These are phyloP conservation scores for Gadopsis marmoratus DNA, from an alignment of 2,797 vertebrate genomes.

Conservation along the genomic window DNA sequence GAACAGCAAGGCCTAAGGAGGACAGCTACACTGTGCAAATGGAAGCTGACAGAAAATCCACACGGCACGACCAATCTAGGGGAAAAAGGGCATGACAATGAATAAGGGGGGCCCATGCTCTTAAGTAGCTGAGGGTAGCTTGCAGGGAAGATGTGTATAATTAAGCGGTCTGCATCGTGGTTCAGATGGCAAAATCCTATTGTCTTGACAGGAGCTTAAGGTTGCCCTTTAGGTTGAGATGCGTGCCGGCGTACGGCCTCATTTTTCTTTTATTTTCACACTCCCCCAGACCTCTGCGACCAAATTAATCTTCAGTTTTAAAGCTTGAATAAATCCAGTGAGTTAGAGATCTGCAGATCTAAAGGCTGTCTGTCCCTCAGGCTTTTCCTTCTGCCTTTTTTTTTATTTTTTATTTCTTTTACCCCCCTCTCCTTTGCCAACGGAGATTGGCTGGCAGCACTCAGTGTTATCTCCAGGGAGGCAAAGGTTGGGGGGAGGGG, in stretches of 20 bases:
- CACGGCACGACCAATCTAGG: constrained; percentile 69
- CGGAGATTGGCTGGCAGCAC: constrained; percentile 85
- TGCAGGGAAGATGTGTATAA: constrained; percentile 81
- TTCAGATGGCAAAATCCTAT: constrained; percentile 84
- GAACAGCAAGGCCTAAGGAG: constrained; percentile 58
- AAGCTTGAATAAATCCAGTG: constrained; percentile 86
- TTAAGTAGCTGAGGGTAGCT: constrained; percentile 73
- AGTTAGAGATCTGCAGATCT: constrained; percentile 84
- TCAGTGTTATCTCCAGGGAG: constrained; percentile 86
- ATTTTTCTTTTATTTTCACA: constrained; percentile 60
- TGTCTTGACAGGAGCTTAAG: constrained; percentile 87
- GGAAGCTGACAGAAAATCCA: constrained; percentile 84
- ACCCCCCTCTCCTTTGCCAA: constrained; percentile 73
- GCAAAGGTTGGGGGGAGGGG: constrained; percentile 84
- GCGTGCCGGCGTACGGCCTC: constrained; percentile 57
- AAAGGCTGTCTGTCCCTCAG: constrained; percentile 81
- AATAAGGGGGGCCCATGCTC: constrained; percentile 68
- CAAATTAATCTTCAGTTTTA: constrained; percentile 87
- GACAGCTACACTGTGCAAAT: constrained; percentile 72
- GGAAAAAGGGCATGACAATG: constrained; percentile 72
- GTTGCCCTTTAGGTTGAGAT: constrained; percentile 85
- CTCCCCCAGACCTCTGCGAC: constrained; percentile 70
- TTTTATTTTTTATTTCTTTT: constrained; percentile 53
- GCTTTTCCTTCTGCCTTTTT: constrained; percentile 68
- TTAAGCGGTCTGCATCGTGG: constrained; percentile 81